Conservation (phyloP, 2,113 vertebrate species). For the Anguilla rostrata region DNA sequence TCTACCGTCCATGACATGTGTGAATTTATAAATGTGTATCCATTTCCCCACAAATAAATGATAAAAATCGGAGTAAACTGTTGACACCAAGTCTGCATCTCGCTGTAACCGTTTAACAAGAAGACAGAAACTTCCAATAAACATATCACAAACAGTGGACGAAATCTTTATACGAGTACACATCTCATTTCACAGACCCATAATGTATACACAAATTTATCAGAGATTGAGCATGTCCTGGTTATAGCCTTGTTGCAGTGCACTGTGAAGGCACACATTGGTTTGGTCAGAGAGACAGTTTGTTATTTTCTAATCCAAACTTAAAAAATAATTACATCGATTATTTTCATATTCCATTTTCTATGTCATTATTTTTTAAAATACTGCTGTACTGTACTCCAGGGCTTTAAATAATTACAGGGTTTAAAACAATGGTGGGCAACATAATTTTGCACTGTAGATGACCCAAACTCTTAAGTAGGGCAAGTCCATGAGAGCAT, state of each 20-base stretch:
- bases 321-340: conserved; percentile 51
- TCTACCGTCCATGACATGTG: no score
- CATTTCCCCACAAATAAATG: not conserved
- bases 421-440: no score
- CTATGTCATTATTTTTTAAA: conserved; percentile 13
- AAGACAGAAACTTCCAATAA: conserved; percentile 41
- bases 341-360: conserved; percentile 37
- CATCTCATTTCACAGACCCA: conserved; percentile 67
- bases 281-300: conserved; percentile 71
- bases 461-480: no score
- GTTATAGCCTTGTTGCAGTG: conserved; percentile 62
- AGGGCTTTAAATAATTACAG: no score
- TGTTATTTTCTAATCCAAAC: conserved; percentile 58
- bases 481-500: no score
- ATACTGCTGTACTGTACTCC: not conserved
- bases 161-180: conserved; percentile 41
- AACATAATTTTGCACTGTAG: no score
- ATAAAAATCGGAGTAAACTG: no score
- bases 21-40: not conserved
- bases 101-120: not conserved
- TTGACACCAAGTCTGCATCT: conserved; percentile 17
- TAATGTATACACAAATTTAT: conserved; percentile 60
- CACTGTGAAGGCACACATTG: conserved; percentile 89
- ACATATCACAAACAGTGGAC: conserved; percentile 53
- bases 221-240: conserved; percentile 70